phyloP scores from a whole-genome alignment of 2,888 invertebrate genomes.

The Cerastoderma edule region DNA sequence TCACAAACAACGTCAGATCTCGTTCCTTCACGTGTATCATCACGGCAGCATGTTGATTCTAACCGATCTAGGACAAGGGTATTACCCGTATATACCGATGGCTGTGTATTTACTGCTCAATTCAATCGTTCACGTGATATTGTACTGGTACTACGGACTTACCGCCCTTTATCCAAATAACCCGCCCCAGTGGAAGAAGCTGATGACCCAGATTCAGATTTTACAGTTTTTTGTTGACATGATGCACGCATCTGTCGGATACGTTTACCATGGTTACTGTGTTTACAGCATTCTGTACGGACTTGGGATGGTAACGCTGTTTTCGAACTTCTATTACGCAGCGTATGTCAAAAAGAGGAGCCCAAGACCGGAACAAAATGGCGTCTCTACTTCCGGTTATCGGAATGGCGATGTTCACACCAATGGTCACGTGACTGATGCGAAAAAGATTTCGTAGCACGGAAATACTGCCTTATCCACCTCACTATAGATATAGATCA shows the following conservation, averaged over 20 bases:
- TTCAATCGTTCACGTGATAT: slow-evolving; percentile 79
- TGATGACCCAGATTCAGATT: slow-evolving; percentile 82
- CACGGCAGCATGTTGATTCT: slow-evolving; percentile 82
- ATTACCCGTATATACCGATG: slow-evolving; percentile 80
- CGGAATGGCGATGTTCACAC: background rate
- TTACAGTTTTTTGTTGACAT: slow-evolving; percentile 79
- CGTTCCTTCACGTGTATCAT: slow-evolving; percentile 82
- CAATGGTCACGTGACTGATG: background rate
- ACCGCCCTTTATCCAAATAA: slow-evolving; percentile 72
- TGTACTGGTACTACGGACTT: slow-evolving; percentile 81
- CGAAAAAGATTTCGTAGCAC: no score
- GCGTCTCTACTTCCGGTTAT: background rate
- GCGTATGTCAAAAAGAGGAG: slow-evolving; percentile 69
- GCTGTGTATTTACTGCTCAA: slow-evolving; percentile 78
- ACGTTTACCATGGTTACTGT: slow-evolving; percentile 80
- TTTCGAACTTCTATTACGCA: slow-evolving; percentile 79
- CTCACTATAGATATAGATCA: no score
- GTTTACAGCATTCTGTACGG: slow-evolving; percentile 81
- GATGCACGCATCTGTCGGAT: slow-evolving; percentile 74
- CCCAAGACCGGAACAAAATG: background rate
- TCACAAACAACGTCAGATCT: slow-evolving; percentile 79
- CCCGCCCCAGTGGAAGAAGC: slow-evolving; percentile 78
- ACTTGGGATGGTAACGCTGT: slow-evolving; percentile 77
- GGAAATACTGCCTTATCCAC: no score
- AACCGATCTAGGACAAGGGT: slow-evolving; percentile 73